Percentiles rank a stretch among this genome's conserved stretches.
Evolutionary conservation across 53 echinoderm and acorn worm species (phyloP).

Genomic region (Hippasteria phrygiana): DNA sequence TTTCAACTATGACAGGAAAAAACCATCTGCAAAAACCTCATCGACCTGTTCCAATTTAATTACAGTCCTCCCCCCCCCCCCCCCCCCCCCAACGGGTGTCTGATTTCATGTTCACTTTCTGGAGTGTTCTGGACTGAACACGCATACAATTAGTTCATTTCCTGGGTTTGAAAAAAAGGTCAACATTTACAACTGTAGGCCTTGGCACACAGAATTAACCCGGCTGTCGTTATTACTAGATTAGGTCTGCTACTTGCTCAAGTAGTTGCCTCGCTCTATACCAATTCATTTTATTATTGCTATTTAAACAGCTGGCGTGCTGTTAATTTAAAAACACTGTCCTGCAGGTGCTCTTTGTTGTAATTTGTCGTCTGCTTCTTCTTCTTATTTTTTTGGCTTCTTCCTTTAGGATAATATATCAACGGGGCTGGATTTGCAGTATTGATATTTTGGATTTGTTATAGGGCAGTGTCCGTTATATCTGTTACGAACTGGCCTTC

Average conservation of each 20-base stretch:
- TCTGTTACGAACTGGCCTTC: too few species aligned
- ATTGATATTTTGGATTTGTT: not conserved
- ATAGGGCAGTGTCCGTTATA: not conserved
- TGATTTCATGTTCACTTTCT: not conserved
- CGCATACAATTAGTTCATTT: not conserved
- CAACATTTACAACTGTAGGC: not conserved
- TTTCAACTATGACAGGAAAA: too few species aligned
- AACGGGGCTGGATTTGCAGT: not conserved
- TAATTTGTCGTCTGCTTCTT: too few species aligned
- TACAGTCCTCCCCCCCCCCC: too few species aligned
- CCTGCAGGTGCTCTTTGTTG: not conserved
- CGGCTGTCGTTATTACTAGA: too few species aligned
- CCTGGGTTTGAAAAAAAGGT: not conserved
- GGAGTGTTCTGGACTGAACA: not conserved
- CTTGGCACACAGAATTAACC: not conserved
- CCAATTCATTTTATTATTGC: not conserved
- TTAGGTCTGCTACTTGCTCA: not conserved
- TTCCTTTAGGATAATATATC: not conserved
- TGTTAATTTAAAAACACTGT: not conserved
- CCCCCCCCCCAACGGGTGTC: not conserved
- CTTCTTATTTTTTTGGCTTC: not conserved
- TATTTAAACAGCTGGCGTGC: conserved; percentile 22
- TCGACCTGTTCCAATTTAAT: too few species aligned
- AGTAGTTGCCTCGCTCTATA: not conserved
- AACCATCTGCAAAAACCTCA: too few species aligned